Conservation (phyloP, 2,113 vertebrate species). For the Neodon shergylaensis region DNA sequence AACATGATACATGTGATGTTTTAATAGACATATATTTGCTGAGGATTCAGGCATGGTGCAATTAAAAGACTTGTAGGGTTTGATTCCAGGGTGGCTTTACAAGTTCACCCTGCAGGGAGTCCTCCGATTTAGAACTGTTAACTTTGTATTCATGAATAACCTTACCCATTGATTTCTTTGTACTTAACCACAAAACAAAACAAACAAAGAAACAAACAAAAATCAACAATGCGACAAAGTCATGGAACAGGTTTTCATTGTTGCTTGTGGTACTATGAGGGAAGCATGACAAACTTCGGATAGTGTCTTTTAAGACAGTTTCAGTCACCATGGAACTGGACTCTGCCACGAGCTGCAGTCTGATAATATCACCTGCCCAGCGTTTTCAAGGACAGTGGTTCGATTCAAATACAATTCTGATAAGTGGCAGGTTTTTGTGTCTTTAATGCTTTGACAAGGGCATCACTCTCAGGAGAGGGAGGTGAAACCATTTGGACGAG, state of each 20-base stretch:
- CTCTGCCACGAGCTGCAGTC: constrained; percentile 75
- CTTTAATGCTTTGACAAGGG: constrained; percentile 89
- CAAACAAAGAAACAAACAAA: not conserved
- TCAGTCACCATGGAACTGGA: constrained; percentile 72
- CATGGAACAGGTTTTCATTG: constrained; percentile 56
- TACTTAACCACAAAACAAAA: constrained; percentile 17
- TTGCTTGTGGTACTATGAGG: not conserved
- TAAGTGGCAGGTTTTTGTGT: constrained; percentile 87
- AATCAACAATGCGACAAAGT: not conserved
- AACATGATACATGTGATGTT: constrained; percentile 66
- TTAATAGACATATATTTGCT: constrained; percentile 76
- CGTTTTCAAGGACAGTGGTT: constrained; percentile 88
- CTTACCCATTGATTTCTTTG: constrained; percentile 66
- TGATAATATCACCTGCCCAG: constrained; percentile 86
- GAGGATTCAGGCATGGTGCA: constrained; percentile 62
- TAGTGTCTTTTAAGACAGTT: constrained; percentile 71
- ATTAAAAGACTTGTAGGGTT: constrained; percentile 69
- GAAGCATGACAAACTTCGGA: constrained; percentile 22
- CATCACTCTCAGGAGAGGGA: constrained; percentile 88
- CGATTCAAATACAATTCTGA: constrained; percentile 87
- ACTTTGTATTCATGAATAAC: constrained; percentile 56
- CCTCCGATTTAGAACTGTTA: constrained; percentile 71
- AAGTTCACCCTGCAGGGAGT: constrained; percentile 65
- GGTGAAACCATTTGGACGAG: constrained; percentile 85
- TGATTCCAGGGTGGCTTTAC: constrained; percentile 71